Evolutionary conservation across 2,888 invertebrate genomes (phyloP).

Genomic region (Pardosa pseudoannulata): DNA sequence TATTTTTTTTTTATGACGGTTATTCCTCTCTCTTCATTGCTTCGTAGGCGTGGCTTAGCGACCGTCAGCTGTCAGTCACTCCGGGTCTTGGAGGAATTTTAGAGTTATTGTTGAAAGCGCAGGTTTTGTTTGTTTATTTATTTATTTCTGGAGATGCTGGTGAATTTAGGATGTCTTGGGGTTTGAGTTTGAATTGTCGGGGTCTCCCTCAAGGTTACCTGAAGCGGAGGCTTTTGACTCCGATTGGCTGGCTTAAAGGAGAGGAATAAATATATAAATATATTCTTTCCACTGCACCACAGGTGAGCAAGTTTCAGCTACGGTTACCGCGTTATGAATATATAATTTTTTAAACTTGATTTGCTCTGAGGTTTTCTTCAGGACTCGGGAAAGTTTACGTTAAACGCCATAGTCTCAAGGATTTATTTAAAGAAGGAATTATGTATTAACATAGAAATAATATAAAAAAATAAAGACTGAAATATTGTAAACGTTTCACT

Average conservation of each 20-base stretch:
- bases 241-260: constrained; percentile 46
- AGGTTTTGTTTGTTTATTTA: constrained; percentile 36
- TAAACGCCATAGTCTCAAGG: too few relatives aligned
- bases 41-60: constrained; percentile 30
- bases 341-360: not conserved
- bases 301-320: not conserved
- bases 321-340: not conserved
- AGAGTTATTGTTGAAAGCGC: constrained; percentile 59
- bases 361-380: not conserved
- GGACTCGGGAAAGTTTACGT: too few relatives aligned
- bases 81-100: constrained; percentile 54
- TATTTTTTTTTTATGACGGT: not conserved
- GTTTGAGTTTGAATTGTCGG: constrained; percentile 46
- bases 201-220: not conserved
- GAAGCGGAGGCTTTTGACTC: not conserved
- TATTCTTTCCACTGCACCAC: not conserved
- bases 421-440: too few relatives aligned
- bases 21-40: constrained; percentile 41
- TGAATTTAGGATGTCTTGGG: constrained; percentile 49
- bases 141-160: constrained; percentile 35
- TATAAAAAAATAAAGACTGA: too few relatives aligned
- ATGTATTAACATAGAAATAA: too few relatives aligned
- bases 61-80: constrained; percentile 57
- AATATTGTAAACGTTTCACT: too few relatives aligned
- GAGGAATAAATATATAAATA: not conserved